Base-by-base conservation (phyloP, 2,113 vertebrate genomes). In the Pipa parva region DNA sequence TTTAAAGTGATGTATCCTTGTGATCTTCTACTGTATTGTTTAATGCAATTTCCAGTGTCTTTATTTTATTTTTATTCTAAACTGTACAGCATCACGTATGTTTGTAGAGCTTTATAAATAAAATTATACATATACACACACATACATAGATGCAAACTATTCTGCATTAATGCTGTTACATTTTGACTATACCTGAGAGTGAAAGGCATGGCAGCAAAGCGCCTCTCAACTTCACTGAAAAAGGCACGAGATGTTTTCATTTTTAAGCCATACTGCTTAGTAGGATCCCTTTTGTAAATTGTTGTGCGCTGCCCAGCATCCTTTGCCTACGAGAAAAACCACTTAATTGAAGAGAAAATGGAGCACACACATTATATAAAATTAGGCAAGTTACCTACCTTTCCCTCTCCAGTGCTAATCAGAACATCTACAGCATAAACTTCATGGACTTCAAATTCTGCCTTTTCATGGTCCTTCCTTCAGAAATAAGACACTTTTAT, bases 401-500 rank as follows among this genome's bases (percentile, higher is more conserved):
- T 99, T 17, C 97, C 97, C 75, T 99, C 95, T 77, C 97, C 97
- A 12, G 92, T 95, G 84, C 97, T 99, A 79, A 99, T 81, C 0
- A 99, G 92, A 76, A 99, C 95, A 57, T 98, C 97, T 20, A 99
- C 92, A 33, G 97, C 97, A 24, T 98, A 99, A 20, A 99, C 97
- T 81, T 98, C 95, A 46, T 99, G 95, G 54, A 98, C 95, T 78
- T 98, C 95, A 75, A 99, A 99, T 70, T 97, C 94, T 1, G 93
- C 94, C 74, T 97, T 98, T 85, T 99, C 95, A 2, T 99, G 97
- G 89, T 98, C 97, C 84, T 97, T 99, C 86, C 97, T 98, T 59
- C 17, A 63, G 36, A 45, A 18, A 9, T 1, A 64, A 21, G n/a
- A n/a, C n/a, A n/a, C n/a, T n/a, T n/a, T n/a, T n/a, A n/a, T n/a